Conservation (phyloP, 2,113 vertebrate species). For the Mola mola region DNA sequence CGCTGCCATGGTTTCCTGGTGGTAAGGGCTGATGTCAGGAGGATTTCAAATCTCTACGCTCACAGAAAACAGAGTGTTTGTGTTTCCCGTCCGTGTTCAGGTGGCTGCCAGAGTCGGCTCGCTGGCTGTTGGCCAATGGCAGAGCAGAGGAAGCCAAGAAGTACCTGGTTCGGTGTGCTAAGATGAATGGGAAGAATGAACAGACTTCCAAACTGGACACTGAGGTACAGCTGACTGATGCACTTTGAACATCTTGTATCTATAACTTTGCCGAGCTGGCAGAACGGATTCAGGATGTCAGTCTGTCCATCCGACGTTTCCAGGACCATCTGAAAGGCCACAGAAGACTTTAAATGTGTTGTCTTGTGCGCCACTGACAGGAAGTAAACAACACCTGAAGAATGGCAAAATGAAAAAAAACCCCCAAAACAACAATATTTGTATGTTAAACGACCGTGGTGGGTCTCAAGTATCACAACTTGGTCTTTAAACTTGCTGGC, state of each 20-base stretch:
- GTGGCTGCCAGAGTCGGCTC: slow-evolving; percentile 78
- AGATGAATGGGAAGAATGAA: slow-evolving; percentile 53
- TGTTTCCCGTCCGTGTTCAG: slow-evolving; percentile 24
- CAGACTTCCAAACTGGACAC: slow-evolving; percentile 30
- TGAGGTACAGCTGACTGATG: slow-evolving; percentile 45
- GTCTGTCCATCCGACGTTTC: no score
- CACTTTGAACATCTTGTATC: not conserved
- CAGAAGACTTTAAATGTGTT: no score
- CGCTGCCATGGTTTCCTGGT: slow-evolving; percentile 80
- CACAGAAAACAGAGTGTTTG: not conserved
- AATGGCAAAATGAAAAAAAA: no score
- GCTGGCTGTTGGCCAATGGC: slow-evolving; percentile 72
- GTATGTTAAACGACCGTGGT: no score
- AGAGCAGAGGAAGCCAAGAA: slow-evolving; percentile 55
- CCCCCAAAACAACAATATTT: no score
- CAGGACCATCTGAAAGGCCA: no score
- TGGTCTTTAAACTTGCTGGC: no score
- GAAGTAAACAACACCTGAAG: no score
- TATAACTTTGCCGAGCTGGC: no score
- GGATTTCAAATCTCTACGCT: not conserved
- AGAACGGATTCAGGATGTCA: no score
- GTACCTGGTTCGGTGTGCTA: slow-evolving; percentile 63
- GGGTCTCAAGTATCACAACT: no score
- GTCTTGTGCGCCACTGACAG: no score
- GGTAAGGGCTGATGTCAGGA: slow-evolving; percentile 79